phyloP scores from a whole-genome alignment of 92 coral and sea anemone species.

The Palythoa heliodiscus region DNA sequence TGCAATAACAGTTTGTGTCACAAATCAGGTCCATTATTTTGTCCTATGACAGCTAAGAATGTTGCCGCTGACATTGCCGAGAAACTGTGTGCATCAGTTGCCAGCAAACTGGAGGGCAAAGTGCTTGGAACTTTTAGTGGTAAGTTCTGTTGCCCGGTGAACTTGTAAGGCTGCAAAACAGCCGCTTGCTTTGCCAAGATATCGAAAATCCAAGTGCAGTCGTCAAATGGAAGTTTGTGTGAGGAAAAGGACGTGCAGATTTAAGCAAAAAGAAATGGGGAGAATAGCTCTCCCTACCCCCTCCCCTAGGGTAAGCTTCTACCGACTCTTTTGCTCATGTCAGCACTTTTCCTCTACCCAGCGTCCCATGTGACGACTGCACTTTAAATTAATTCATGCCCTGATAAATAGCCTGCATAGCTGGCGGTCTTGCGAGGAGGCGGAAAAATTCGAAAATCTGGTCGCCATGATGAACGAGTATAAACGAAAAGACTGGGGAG shows the following conservation, averaged over 20 bases:
- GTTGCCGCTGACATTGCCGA: constrained; percentile 95
- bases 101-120: constrained; percentile 95
- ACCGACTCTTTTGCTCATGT: not conserved
- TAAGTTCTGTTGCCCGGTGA: constrained; percentile 44
- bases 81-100: constrained; percentile 92
- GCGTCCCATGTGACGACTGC: not conserved
- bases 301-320: not conserved
- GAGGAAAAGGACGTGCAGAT: too few species aligned
- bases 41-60: constrained; percentile 75
- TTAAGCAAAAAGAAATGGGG: too few species aligned
- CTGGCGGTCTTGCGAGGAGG: too few species aligned
- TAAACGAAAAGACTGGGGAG: too few species aligned
- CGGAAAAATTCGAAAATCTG: too few species aligned
- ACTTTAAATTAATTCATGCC: too few species aligned
- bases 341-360: not conserved
- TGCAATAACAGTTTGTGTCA: too few species aligned
- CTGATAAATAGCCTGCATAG: too few species aligned
- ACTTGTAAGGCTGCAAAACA: not conserved
- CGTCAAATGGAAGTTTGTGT: too few species aligned
- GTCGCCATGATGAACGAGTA: too few species aligned
- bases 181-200: not conserved
- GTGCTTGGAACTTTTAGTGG: constrained; percentile 97
- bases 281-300: too few species aligned
- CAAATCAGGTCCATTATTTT: not conserved
- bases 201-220: not conserved